A percentile compares a stretch with the other conserved stretches of the same genome.
Evolutionary conservation across 2,797 vertebrate species (phyloP).

Genomic region (Myiotriccus ornatus): DNA sequence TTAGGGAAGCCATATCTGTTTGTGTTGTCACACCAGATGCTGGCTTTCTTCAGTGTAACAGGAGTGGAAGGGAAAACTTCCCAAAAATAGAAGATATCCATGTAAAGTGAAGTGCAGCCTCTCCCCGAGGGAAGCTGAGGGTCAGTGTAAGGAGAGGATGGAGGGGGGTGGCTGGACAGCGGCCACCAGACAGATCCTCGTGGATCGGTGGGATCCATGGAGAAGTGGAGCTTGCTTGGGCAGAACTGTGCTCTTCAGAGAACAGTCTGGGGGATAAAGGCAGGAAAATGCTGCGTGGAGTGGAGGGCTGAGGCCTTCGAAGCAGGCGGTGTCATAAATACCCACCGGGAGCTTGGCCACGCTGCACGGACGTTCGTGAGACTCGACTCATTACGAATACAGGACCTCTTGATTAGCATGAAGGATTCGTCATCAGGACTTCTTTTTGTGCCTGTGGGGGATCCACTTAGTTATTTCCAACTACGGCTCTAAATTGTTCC

Average conservation of each 20-base stretch:
- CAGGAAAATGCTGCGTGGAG: not conserved
- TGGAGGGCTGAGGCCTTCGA: not conserved
- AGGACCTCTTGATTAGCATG: constrained; percentile 39
- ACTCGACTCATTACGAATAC: not conserved
- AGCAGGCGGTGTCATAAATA: not conserved
- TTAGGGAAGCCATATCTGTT: not conserved
- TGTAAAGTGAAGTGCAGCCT: not conserved
- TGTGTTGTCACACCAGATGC: constrained; percentile 32
- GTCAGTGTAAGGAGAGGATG: not conserved
- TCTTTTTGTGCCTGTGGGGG: constrained; percentile 48
- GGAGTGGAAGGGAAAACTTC: not conserved
- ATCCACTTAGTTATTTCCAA: constrained; percentile 55
- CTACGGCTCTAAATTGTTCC: constrained; percentile 67
- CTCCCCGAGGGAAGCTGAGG: not conserved
- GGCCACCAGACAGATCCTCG: not conserved
- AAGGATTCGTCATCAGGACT: constrained; percentile 23
- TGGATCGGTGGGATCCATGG: not conserved
- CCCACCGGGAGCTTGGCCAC: constrained; percentile 2
- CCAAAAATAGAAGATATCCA: constrained; percentile 11
- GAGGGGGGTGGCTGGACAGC: not conserved
- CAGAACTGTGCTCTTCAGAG: not conserved
- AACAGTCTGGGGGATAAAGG: not conserved
- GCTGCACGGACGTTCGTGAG: not conserved
- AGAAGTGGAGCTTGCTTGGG: not conserved
- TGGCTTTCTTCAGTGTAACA: not conserved